A percentile compares a stretch with the other conserved stretches of the same genome.
phyloP scores from a whole-genome alignment of 2,113 vertebrate genomes.

The Zootoca vivipara region DNA sequence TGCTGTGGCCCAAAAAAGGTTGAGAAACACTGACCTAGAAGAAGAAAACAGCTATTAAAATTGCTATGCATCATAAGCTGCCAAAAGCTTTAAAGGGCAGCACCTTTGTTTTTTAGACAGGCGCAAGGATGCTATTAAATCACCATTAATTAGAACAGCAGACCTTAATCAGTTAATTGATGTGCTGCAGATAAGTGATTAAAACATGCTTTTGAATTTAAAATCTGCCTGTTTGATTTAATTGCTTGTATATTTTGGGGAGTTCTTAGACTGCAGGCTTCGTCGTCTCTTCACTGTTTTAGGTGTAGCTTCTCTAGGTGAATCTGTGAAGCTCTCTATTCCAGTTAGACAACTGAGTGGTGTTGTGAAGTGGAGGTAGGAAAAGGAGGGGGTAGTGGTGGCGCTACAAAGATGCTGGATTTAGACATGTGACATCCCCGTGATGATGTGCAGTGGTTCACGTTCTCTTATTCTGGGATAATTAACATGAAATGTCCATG shows the following conservation, averaged over 20 bases:
- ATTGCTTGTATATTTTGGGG: neutral
- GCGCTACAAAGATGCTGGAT: neutral
- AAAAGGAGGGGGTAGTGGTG: neutral
- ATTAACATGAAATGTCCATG: neutral
- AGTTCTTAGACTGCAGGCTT: neutral
- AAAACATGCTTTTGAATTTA: neutral
- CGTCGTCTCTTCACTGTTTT: neutral
- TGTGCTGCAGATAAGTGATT: neutral
- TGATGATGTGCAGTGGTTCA: too few relatives aligned
- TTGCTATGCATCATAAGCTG: neutral
- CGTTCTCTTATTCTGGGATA: neutral
- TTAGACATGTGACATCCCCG: too few relatives aligned
- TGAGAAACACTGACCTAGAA: too few relatives aligned
- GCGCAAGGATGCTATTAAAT: neutral
- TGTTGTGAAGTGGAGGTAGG: neutral
- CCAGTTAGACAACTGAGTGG: neutral
- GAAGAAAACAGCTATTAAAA: neutral
- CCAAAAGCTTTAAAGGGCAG: neutral
- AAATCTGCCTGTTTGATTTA: neutral
- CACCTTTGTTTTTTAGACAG: neutral
- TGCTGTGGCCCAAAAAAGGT: too few relatives aligned
- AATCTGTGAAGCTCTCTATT: neutral
- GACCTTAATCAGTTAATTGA: neutral
- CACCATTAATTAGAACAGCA: neutral
- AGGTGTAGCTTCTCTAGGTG: neutral